These are phyloP conservation scores for Lapara coniferarum DNA, from an alignment of 2,888 invertebrate genomes.

Conservation along the genomic window DNA sequence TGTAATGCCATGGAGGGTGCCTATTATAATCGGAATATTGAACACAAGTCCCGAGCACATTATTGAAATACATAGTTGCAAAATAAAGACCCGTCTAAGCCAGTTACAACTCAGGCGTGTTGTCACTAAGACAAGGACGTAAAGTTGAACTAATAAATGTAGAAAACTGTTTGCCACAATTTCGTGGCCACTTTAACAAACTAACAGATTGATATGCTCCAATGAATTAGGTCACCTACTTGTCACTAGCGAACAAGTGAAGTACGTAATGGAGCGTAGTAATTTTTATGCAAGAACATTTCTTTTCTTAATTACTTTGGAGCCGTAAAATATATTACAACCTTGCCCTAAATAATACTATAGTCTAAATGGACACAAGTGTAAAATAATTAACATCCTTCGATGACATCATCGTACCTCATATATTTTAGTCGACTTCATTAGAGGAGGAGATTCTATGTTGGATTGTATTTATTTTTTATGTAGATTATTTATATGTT, in stretches of 20 bases:
- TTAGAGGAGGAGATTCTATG: too few relatives aligned
- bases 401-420: too few relatives aligned
- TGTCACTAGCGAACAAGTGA: constrained; percentile 31
- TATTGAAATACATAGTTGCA: too few relatives aligned
- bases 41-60: too few relatives aligned
- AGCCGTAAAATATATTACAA: not conserved
- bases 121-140: not conserved
- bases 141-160: not conserved
- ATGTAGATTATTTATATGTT: too few relatives aligned
- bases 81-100: too few relatives aligned
- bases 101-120: too few relatives aligned
- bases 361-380: not conserved
- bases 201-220: constrained; percentile 43
- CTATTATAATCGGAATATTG: too few relatives aligned
- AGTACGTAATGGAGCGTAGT: constrained; percentile 19
- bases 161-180: constrained; percentile 2
- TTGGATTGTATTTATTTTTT: too few relatives aligned
- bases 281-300: constrained; percentile 15
- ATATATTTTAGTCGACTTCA: too few relatives aligned
- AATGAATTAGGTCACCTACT: constrained; percentile 56
- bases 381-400: too few relatives aligned
- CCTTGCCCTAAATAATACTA: not conserved
- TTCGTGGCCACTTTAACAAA: constrained; percentile 13
- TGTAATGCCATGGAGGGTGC: too few relatives aligned
- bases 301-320: not conserved